phyloP scores from a whole-genome alignment of 2,113 vertebrate species.

The Tachysurus vachellii region DNA sequence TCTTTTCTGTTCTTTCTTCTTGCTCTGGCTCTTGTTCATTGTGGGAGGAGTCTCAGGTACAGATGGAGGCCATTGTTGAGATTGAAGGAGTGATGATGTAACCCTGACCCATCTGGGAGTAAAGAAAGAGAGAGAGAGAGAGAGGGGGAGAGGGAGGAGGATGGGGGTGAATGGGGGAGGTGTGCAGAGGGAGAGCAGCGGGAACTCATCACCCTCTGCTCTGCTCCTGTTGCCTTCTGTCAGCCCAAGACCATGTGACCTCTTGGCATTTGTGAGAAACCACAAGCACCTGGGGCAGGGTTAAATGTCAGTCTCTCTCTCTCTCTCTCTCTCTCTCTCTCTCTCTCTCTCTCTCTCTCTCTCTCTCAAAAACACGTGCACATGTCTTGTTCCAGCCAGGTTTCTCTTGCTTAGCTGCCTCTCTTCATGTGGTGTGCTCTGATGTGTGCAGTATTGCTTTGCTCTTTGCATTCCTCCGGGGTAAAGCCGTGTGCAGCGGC shows the following conservation, averaged over 20 bases:
- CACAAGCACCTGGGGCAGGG: slow-evolving; percentile 86
- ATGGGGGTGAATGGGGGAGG: slow-evolving; percentile 31
- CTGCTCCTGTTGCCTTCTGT: slow-evolving; percentile 65
- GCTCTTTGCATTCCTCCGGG: slow-evolving; percentile 51
- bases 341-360: neutral
- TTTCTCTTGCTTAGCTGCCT: slow-evolving; percentile 57
- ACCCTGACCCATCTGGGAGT: slow-evolving; percentile 59
- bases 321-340: slow-evolving; percentile 65
- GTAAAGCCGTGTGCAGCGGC: slow-evolving; percentile 51
- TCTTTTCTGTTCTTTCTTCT: neutral
- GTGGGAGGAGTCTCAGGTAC: slow-evolving; percentile 48
- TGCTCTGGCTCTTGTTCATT: neutral
- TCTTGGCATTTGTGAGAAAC: slow-evolving; percentile 86
- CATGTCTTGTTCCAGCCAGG: slow-evolving; percentile 50
- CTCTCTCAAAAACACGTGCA: slow-evolving; percentile 12
- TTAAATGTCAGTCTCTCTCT: slow-evolving; percentile 85
- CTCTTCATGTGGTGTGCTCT: slow-evolving; percentile 44
- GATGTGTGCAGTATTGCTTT: slow-evolving; percentile 48
- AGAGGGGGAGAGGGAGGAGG: slow-evolving; percentile 6
- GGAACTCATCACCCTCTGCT: slow-evolving; percentile 51
- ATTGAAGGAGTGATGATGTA: slow-evolving; percentile 47
- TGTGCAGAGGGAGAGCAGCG: slow-evolving; percentile 26
- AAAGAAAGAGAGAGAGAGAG: slow-evolving; percentile 28
- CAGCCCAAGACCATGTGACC: slow-evolving; percentile 78
- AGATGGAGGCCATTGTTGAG: slow-evolving; percentile 46